A percentile compares a stretch with the other conserved stretches of the same genome.
phyloP scores from a whole-genome alignment of 2,113 vertebrate genomes.

The Prionailurus bengalensis region DNA sequence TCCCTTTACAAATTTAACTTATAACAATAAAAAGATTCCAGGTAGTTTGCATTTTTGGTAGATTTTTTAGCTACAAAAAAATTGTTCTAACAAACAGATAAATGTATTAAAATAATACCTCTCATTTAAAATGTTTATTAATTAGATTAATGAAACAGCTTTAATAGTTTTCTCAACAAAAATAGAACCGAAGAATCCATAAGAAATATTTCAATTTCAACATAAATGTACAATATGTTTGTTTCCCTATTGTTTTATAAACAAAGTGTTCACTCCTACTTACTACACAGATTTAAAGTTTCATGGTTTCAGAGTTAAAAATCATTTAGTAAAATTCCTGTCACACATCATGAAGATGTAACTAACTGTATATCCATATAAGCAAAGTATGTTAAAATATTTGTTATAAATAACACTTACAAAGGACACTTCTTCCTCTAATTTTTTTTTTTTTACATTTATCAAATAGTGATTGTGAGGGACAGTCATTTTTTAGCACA shows the following conservation, averaged over 20 bases:
- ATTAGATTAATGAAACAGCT: neutral
- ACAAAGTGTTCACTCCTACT: slow-evolving; percentile 4
- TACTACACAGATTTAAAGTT: neutral
- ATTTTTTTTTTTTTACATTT: neutral
- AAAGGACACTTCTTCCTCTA: neutral
- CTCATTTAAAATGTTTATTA: slow-evolving; percentile 30
- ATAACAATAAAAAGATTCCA: neutral
- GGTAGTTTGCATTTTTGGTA: neutral
- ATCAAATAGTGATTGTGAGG: neutral
- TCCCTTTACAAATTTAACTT: slow-evolving; percentile 16
- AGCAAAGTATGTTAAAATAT: slow-evolving; percentile 3
- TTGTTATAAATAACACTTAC: neutral
- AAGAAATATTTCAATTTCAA: slow-evolving; percentile 13
- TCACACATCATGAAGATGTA: slow-evolving; percentile 44
- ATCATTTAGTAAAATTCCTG: slow-evolving; percentile 32
- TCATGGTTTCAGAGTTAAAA: slow-evolving; percentile 27
- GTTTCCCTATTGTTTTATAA: slow-evolving; percentile 41
- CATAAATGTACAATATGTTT: neutral
- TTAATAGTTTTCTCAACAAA: slow-evolving; percentile 9
- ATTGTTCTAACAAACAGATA: neutral
- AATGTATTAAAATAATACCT: neutral
- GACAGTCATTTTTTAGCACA: neutral
- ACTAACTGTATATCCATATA: slow-evolving; percentile 14
- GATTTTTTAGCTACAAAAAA: slow-evolving; percentile 19
- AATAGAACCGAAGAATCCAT: neutral